Evolutionary conservation across 1,140 invertebrate species (phyloP), one percentile per base, ranked within the genome.

Genomic region (Holcopasites calliopsidis): DNA sequence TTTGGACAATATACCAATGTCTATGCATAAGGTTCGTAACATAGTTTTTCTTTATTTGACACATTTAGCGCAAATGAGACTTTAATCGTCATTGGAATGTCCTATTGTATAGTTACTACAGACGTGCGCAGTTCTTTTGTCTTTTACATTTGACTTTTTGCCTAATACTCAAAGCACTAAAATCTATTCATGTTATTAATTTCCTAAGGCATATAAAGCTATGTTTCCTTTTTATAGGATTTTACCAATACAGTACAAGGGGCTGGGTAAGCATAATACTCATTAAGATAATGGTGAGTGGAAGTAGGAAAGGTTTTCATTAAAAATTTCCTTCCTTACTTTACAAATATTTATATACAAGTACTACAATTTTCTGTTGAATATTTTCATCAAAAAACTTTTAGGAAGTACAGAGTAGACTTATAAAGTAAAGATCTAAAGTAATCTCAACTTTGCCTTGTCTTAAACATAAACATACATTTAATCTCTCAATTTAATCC

Each of bases 1-100:
- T 87, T 92, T 94, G 86, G 94, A 94, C 89, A 93, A 90, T 77
- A 91, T 93, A 88, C 93, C 93, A 71, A 90, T 93, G 84, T 91
- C 92, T 79, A 89, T 93, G 88, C 92, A 92, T 85, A 92, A 93
- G 90, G 93, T 93, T 82, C 88, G 86, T 89, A 49, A 10, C 3
- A 42, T 23, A 18, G 47, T 18, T 1, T 47, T 54, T 65, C 18
- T 4, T 54, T n/a, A 38, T 49, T 1, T 38, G 10, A 47, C n/a
- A n/a, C n/a, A n/a, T n/a, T n/a, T n/a, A n/a, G n/a, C n/a, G n/a
- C n/a, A n/a, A n/a, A n/a, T n/a, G n/a, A n/a, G n/a, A n/a, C n/a
- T n/a, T n/a, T n/a, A n/a, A n/a, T n/a, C n/a, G n/a, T n/a, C n/a
- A n/a, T n/a, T n/a, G n/a, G n/a, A n/a, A n/a, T n/a, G n/a, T n/a